A percentile compares a stretch with the other conserved stretches of the same genome.
phyloP scores from a whole-genome alignment of 2,797 vertebrate species.

The Martes flavigula region DNA sequence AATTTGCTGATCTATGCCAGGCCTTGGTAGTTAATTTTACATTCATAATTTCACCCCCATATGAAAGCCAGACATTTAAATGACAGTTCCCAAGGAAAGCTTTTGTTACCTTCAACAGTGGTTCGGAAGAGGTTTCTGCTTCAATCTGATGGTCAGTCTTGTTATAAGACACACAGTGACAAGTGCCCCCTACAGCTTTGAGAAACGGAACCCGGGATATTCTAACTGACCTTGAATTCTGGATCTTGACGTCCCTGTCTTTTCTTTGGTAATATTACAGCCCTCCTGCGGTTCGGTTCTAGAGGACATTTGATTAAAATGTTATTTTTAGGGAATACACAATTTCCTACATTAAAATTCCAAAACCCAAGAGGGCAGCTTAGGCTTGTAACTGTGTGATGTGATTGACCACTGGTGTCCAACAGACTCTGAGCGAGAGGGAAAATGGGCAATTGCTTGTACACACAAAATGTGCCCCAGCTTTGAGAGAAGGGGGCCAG shows the following conservation, averaged over 20 bases:
- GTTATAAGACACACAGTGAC: accelerated
- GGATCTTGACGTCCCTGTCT: background rate
- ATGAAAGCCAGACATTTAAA: background rate
- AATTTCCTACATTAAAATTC: slow-evolving; percentile 72
- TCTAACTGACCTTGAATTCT: background rate
- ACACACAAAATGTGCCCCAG: accelerated
- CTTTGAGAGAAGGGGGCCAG: background rate
- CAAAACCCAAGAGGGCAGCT: slow-evolving; percentile 54
- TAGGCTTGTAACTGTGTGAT: background rate
- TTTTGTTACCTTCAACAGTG: background rate
- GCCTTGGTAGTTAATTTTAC: slow-evolving; percentile 22
- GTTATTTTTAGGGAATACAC: slow-evolving; percentile 75
- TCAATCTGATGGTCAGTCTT: background rate
- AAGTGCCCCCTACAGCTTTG: background rate
- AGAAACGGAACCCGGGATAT: background rate
- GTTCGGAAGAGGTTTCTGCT: background rate
- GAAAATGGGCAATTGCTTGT: background rate
- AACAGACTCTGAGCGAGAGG: background rate
- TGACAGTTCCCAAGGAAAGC: background rate
- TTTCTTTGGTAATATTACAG: background rate
- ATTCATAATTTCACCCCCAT: background rate
- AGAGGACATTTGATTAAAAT: slow-evolving; percentile 67
- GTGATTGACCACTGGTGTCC: background rate
- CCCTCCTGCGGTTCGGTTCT: background rate
- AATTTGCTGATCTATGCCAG: background rate